phyloP scores from a whole-genome alignment of 2,888 invertebrate genomes.

The Pseudeuparius sepicola region DNA sequence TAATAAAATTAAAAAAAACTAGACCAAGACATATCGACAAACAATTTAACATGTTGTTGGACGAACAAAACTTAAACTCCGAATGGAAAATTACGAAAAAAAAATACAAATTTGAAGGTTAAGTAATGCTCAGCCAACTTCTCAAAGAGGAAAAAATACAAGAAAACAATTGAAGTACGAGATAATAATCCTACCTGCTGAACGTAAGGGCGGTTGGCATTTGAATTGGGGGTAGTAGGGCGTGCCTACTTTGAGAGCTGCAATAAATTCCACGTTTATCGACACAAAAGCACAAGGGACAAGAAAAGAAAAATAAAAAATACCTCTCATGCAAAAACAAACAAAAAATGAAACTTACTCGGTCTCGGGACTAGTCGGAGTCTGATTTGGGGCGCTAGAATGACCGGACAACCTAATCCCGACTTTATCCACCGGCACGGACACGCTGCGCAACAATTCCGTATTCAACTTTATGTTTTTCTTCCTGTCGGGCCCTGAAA shows the following conservation, averaged over 20 bases:
- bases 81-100: too few species aligned
- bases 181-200: too few species aligned
- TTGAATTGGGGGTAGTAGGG: conserved; percentile 48
- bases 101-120: too few species aligned
- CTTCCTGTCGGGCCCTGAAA: conserved; percentile 59
- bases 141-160: too few species aligned
- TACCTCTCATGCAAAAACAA: conserved; percentile 10
- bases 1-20: too few species aligned
- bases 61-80: too few species aligned
- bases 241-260: conserved; percentile 32
- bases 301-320: neutral
- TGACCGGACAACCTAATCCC: conserved; percentile 44
- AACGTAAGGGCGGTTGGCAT: too few species aligned
- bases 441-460: conserved; percentile 79
- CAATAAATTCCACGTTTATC: conserved; percentile 4
- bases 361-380: conserved; percentile 58
- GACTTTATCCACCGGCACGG: conserved; percentile 73
- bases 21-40: too few species aligned
- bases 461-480: conserved; percentile 51
- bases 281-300: conserved; percentile 5
- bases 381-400: conserved; percentile 46
- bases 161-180: too few species aligned
- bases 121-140: too few species aligned
- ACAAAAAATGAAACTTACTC: conserved; percentile 47
- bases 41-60: too few species aligned